Conservation (phyloP, 2,113 vertebrate genomes). For the Tyto alba region DNA sequence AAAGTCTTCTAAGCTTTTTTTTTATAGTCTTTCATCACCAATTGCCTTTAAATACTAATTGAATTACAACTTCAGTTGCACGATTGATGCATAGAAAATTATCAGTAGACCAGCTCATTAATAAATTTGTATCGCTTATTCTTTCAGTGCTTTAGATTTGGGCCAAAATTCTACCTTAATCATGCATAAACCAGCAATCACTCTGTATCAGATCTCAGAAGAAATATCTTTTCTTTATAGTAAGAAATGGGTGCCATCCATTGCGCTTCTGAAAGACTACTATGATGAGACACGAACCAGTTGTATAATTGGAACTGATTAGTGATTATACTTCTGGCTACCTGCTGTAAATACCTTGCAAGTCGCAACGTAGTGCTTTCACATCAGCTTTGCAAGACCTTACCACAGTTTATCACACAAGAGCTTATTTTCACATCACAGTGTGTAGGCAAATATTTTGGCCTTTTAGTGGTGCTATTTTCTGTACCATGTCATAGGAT, state of each 20-base stretch:
- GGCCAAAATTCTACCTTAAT: not conserved
- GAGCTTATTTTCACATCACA: not conserved
- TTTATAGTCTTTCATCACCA: not conserved
- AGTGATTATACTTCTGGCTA: not conserved
- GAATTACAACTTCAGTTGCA: conserved; percentile 10
- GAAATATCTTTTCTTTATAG: not conserved
- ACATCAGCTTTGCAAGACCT: not conserved
- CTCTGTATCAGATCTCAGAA: not conserved
- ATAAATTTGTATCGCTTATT: not conserved
- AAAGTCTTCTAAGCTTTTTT: not conserved
- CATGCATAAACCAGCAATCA: not conserved
- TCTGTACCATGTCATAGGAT: not conserved
- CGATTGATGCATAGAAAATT: not conserved
- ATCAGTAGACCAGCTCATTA: not conserved
- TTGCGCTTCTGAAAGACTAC: not conserved
- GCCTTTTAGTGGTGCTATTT: not conserved
- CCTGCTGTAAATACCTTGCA: not conserved
- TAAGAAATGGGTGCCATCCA: not conserved
- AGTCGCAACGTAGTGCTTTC: not conserved
- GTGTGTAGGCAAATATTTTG: not conserved
- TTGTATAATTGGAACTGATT: not conserved
- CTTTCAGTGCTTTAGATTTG: not conserved
- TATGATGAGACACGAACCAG: not conserved
- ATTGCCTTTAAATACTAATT: conserved; percentile 43
- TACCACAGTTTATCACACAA: not conserved